phyloP scores from a whole-genome alignment of 1,140 invertebrate species.

The Dysdera silvatica region DNA sequence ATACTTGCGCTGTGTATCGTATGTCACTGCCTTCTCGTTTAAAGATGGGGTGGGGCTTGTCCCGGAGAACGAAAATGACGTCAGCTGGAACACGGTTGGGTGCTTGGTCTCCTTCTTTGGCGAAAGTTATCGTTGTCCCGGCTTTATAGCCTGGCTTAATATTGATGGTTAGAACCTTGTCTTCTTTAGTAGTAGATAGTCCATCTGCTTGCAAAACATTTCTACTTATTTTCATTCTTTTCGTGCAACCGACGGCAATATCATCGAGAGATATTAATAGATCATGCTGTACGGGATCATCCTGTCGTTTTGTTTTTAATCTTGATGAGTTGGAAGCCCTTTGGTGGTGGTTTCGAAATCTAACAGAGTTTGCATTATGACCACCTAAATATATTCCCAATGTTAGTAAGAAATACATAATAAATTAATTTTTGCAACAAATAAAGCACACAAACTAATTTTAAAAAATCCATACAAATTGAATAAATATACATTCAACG shows the following conservation, averaged over 20 bases:
- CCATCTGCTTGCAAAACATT: conserved; percentile 78
- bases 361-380: conserved; percentile 52
- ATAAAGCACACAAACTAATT: conserved; percentile 15
- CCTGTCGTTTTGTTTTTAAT: conserved; percentile 51
- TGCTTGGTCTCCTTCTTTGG: conserved; percentile 93
- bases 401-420: too few species aligned
- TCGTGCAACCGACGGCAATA: conserved; percentile 83
- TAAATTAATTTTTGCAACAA: too few species aligned
- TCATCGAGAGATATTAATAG: conserved; percentile 87
- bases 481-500: too few species aligned
- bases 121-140: conserved; percentile 98
- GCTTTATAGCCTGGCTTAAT: conserved; percentile 99
- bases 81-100: conserved; percentile 95
- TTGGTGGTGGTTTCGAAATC: conserved; percentile 82
- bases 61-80: conserved; percentile 96
- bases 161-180: conserved; percentile 95
- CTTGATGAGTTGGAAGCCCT: conserved; percentile 47
- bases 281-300: conserved; percentile 92
- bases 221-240: conserved; percentile 99
- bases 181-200: conserved; percentile 70
- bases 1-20: conserved; percentile 79
- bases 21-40: conserved; percentile 93
- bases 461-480: too few species aligned
- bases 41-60: conserved; percentile 90
- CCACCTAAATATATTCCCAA: too few species aligned